phyloP scores from a whole-genome alignment of 2,888 invertebrate species.

The Caenorhabditis doughertyi region DNA sequence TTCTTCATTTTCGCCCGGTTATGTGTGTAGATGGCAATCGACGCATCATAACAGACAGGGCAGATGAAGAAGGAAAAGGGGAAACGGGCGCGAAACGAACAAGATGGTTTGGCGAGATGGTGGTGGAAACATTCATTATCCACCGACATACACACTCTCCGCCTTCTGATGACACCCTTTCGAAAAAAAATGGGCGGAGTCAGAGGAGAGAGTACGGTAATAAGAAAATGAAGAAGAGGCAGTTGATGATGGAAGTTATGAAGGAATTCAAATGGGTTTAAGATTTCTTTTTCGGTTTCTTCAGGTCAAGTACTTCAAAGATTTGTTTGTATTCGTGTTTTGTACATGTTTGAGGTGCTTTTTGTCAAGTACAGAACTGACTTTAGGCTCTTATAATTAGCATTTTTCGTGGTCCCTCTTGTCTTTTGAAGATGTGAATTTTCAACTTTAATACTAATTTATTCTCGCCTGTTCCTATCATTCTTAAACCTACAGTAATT shows the following conservation, averaged over 20 bases:
- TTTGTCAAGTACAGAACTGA: too few species aligned
- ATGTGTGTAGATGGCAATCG: constrained; percentile 56
- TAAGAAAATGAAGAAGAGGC: background rate
- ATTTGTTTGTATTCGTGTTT: too few species aligned
- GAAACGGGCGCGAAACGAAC: constrained; percentile 40
- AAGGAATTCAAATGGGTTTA: background rate
- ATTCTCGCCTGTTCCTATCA: too few species aligned
- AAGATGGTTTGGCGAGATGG: constrained; percentile 59
- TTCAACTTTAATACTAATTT: too few species aligned
- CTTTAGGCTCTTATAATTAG: too few species aligned
- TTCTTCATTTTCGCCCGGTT: constrained; percentile 34
- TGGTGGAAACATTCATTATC: constrained; percentile 60
- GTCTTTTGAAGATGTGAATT: too few species aligned
- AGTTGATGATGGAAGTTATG: background rate
- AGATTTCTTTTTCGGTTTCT: background rate
- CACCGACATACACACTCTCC: constrained; percentile 38
- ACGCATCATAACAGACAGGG: constrained; percentile 49
- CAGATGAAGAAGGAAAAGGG: constrained; percentile 18
- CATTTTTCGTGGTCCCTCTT: too few species aligned
- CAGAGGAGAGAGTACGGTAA: constrained; percentile 32
- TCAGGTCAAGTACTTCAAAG: background rate
- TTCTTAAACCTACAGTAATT: too few species aligned
- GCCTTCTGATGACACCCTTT: constrained; percentile 49
- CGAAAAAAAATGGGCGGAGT: constrained; percentile 29
- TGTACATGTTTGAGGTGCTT: background rate